Evolutionary conservation across 2,797 vertebrate species (phyloP).

Genomic region (Scleropages formosus): DNA sequence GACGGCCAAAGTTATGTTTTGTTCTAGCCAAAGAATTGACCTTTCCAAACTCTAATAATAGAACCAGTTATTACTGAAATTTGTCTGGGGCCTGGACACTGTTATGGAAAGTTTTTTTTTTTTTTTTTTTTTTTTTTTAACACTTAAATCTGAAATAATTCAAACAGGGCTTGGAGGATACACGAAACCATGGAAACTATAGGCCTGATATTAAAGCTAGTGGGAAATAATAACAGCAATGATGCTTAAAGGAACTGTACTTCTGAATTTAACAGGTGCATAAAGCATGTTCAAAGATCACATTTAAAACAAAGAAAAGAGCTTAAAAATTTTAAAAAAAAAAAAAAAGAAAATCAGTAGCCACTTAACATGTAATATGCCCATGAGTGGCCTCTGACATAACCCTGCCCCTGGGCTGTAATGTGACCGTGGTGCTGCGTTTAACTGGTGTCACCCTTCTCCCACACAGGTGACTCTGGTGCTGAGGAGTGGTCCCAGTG

Average conservation of each 20-base stretch:
- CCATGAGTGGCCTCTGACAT: conserved; percentile 31
- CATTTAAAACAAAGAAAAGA: conserved; percentile 10
- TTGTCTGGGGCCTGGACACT: background rate
- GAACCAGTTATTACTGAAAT: background rate
- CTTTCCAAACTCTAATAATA: background rate
- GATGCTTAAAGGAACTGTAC: background rate
- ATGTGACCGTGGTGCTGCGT: conserved; percentile 73
- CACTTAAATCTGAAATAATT: background rate
- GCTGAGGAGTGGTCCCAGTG: conserved; percentile 99
- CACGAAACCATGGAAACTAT: background rate
- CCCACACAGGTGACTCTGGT: conserved; percentile 99
- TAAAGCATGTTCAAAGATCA: conserved; percentile 33
- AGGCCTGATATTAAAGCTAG: background rate
- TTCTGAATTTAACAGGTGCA: conserved; percentile 9
- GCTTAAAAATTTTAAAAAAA: background rate
- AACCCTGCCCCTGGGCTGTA: conserved; percentile 49
- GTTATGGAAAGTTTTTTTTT: background rate
- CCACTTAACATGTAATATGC: conserved; percentile 21
- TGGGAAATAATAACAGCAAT: conserved; percentile 20
- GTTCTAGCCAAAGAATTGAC: background rate
- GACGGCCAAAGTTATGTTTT: background rate
- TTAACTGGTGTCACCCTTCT: conserved; percentile 89
- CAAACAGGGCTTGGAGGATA: background rate
- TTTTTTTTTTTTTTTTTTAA: too few species aligned
- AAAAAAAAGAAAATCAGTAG: too few species aligned